A percentile compares a stretch with the other conserved stretches of the same genome.
phyloP scores from a whole-genome alignment of 2,113 vertebrate species.

The Rissa tridactyla region DNA sequence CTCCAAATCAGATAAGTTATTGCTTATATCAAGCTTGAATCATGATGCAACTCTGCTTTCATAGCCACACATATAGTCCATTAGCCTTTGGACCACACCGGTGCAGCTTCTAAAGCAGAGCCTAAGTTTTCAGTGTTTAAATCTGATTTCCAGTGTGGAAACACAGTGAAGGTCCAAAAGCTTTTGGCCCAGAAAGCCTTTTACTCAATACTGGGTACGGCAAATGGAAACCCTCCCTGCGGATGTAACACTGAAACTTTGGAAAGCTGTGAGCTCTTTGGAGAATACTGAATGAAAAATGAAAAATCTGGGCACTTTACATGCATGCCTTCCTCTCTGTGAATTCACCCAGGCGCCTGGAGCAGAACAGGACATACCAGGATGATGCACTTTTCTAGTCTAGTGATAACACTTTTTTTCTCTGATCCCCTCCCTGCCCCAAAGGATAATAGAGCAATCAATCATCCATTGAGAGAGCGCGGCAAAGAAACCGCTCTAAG shows the following conservation, averaged over 20 bases:
- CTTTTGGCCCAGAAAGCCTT: neutral
- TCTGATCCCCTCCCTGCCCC: neutral
- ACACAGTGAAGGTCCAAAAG: neutral
- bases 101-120: neutral
- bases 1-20: neutral
- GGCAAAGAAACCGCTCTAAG: neutral
- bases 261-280: neutral
- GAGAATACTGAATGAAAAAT: neutral
- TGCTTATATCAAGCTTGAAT: neutral
- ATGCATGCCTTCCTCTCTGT: neutral
- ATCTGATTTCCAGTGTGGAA: neutral
- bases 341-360: neutral
- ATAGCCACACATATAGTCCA: neutral
- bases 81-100: neutral
- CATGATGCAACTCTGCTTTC: neutral
- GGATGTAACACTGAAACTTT: rapidly evolving
- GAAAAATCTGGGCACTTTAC: neutral
- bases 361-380: neutral
- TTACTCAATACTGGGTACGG: neutral
- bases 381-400: neutral
- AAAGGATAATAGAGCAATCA: neutral
- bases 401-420: neutral
- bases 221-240: neutral
- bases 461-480: neutral
- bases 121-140: neutral